Conservation (phyloP, 1,140 invertebrate species). For the Drusus annulatus region DNA sequence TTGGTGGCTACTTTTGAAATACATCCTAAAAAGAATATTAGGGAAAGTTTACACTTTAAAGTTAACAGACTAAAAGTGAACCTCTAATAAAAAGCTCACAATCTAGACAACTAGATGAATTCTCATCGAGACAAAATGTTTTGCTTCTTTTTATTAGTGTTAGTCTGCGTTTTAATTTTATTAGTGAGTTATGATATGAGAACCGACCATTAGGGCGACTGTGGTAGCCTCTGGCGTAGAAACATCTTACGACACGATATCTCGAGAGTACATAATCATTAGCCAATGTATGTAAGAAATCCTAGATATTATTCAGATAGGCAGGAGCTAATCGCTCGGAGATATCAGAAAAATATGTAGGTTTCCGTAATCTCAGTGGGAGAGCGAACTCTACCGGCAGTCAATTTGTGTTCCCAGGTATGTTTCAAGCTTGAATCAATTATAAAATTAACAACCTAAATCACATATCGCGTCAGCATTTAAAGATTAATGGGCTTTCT, state of each 20-base stretch:
- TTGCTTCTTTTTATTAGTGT: neutral
- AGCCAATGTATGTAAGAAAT: slow-evolving; percentile 52
- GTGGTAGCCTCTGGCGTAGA: slow-evolving; percentile 50
- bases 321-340: slow-evolving; percentile 57
- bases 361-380: slow-evolving; percentile 33
- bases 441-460: slow-evolving; percentile 34
- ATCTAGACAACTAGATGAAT: neutral
- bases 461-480: slow-evolving; percentile 17
- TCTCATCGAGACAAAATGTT: neutral
- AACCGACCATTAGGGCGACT: slow-evolving; percentile 5
- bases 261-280: slow-evolving; percentile 57
- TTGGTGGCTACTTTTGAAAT: slow-evolving; percentile 29
- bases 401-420: slow-evolving; percentile 44
- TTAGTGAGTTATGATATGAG: neutral
- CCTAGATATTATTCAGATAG: slow-evolving; percentile 55
- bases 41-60: slow-evolving; percentile 28
- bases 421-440: slow-evolving; percentile 34
- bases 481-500: slow-evolving; percentile 20
- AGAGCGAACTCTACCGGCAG: slow-evolving; percentile 46
- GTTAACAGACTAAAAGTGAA: neutral
- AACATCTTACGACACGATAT: slow-evolving; percentile 54
- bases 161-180: neutral
- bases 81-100: neutral
- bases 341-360: slow-evolving; percentile 48
- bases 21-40: slow-evolving; percentile 23